phyloP scores from a whole-genome alignment of 2,113 vertebrate species.

The Mirza zaza region DNA sequence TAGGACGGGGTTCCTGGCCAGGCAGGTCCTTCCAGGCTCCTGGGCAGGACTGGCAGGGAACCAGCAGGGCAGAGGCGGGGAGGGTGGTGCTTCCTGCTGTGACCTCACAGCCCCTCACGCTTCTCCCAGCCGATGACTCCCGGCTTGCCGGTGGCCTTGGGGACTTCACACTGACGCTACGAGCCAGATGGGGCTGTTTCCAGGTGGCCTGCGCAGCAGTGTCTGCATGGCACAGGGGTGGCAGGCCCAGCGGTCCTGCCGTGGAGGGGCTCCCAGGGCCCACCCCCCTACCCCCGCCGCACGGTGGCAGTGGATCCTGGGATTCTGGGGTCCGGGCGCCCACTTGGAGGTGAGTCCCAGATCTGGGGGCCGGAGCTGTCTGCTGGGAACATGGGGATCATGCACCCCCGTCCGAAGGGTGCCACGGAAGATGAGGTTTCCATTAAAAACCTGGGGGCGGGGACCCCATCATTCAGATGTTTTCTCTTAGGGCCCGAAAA shows the following conservation, averaged over 20 bases:
- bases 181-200: not conserved
- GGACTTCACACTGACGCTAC: not conserved
- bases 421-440: not conserved
- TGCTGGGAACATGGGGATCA: not conserved
- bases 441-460: too few species aligned
- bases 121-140: not conserved
- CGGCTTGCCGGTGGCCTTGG: not conserved
- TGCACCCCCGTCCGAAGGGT: accelerated
- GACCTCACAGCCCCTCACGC: accelerated
- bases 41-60: not conserved
- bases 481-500: too few species aligned
- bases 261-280: not conserved
- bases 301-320: accelerated
- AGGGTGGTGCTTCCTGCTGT: too few species aligned
- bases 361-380: too few species aligned
- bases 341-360: not conserved
- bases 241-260: accelerated
- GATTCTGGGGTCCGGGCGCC: accelerated
- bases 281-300: too few species aligned
- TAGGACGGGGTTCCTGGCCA: not conserved
- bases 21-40: not conserved
- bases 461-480: too few species aligned
- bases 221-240: not conserved
- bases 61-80: not conserved
- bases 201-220: not conserved